phyloP scores from a whole-genome alignment of 2,888 invertebrate genomes.

The Tetanocera ferruginea region DNA sequence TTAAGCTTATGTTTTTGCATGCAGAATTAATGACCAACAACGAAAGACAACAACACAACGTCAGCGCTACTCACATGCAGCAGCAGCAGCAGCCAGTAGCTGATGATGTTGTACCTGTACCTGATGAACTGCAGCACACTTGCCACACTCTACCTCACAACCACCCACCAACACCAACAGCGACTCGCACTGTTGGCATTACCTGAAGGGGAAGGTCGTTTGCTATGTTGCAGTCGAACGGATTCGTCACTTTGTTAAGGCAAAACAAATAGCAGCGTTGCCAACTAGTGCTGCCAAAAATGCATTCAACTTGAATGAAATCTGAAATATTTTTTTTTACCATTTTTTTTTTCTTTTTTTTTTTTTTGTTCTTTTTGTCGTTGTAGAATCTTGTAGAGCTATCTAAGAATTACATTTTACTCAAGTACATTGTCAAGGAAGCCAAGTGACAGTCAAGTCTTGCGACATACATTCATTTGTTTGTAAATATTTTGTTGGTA shows the following conservation, averaged over 20 bases:
- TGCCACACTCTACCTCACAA: neutral
- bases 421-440: constrained; percentile 30
- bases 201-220: constrained; percentile 31
- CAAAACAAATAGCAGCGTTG: neutral
- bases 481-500: neutral
- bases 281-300: constrained; percentile 39
- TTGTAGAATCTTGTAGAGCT: neutral
- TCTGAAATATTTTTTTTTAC: neutral
- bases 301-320: constrained; percentile 23
- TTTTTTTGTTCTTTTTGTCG: neutral
- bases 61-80: neutral
- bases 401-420: neutral
- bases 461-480: neutral
- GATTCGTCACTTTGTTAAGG: constrained; percentile 1
- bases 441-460: constrained; percentile 14
- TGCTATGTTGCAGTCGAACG: neutral
- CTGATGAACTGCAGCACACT: neutral
- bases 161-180: neutral
- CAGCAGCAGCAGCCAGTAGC: too few species aligned
- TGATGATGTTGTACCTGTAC: neutral
- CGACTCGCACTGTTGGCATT: neutral
- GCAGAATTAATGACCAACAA: constrained; percentile 23
- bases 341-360: neutral
- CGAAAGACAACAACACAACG: neutral
- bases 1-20: constrained; percentile 13